These are phyloP conservation scores for Xestia xanthographa DNA, from an alignment of 2,888 invertebrate genomes.

Conservation along the genomic window DNA sequence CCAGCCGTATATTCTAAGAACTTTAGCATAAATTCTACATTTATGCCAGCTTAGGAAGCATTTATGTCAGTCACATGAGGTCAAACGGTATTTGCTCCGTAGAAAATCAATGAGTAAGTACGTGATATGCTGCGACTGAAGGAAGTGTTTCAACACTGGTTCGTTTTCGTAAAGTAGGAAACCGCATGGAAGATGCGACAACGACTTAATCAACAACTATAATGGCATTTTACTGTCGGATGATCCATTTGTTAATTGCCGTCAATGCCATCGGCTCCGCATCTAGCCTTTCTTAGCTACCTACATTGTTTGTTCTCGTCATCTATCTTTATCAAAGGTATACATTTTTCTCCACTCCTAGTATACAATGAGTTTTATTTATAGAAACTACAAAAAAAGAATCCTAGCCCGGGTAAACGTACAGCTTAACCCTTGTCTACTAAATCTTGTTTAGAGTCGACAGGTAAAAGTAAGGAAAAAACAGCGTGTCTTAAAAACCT, in stretches of 20 bases:
- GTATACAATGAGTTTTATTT: constrained; percentile 12
- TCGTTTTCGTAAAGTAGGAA: not conserved
- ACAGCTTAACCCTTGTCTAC: constrained; percentile 43
- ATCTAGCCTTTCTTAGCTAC: not conserved
- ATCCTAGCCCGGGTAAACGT: not conserved
- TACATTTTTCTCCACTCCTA: not conserved
- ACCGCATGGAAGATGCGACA: not conserved
- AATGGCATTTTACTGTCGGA: not conserved
- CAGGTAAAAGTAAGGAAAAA: constrained; percentile 44
- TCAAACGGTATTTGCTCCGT: constrained; percentile 18
- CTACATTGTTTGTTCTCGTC: not conserved
- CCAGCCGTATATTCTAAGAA: constrained; percentile 24
- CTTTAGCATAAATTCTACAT: constrained; percentile 35
- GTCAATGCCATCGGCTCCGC: not conserved
- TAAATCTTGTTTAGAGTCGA: constrained; percentile 43
- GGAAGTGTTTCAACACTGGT: not conserved
- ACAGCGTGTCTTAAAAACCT: constrained; percentile 21
- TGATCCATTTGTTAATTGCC: not conserved
- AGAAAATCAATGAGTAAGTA: constrained; percentile 8
- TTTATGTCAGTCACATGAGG: constrained; percentile 36
- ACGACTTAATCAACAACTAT: not conserved
- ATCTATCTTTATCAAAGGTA: not conserved
- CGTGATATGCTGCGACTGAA: not conserved
- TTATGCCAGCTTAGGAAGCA: constrained; percentile 26
- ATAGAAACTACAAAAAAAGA: constrained; percentile 2